Conservation (phyloP, 2,888 invertebrate species). For the Lochmaea crataegi region DNA sequence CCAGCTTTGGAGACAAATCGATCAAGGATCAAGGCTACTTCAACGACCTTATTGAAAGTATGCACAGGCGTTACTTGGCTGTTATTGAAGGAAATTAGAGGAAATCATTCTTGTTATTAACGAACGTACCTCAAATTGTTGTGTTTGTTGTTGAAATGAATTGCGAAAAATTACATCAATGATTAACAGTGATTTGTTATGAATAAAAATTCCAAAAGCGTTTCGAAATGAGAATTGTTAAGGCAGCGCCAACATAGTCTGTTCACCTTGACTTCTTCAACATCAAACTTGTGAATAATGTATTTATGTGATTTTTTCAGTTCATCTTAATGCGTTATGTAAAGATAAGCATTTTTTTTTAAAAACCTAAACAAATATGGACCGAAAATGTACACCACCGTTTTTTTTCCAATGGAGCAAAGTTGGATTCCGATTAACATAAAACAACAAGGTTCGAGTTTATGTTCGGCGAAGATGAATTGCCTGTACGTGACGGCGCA, state of each 20-base stretch:
- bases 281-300: background rate
- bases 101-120: too few relatives aligned
- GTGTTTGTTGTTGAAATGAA: too few relatives aligned
- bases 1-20: too few relatives aligned
- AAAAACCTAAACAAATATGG: background rate
- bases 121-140: too few relatives aligned
- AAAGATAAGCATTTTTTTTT: background rate
- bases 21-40: too few relatives aligned
- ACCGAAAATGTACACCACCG: background rate
- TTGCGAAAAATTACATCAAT: too few relatives aligned
- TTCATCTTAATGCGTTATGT: background rate
- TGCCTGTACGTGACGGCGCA: constrained; percentile 37
- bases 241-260: background rate
- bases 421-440: constrained; percentile 23
- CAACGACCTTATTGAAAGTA: too few relatives aligned
- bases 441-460: constrained; percentile 30
- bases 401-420: constrained; percentile 4
- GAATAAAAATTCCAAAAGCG: too few relatives aligned
- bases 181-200: too few relatives aligned
- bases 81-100: too few relatives aligned
- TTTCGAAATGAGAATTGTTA: too few relatives aligned
- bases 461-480: constrained; percentile 39
- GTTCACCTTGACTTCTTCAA: background rate
- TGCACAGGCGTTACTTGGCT: too few relatives aligned
- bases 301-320: background rate